These are phyloP conservation scores for Hydropotes inermis DNA, from an alignment of 2,113 vertebrate genomes.

Conservation along the genomic window DNA sequence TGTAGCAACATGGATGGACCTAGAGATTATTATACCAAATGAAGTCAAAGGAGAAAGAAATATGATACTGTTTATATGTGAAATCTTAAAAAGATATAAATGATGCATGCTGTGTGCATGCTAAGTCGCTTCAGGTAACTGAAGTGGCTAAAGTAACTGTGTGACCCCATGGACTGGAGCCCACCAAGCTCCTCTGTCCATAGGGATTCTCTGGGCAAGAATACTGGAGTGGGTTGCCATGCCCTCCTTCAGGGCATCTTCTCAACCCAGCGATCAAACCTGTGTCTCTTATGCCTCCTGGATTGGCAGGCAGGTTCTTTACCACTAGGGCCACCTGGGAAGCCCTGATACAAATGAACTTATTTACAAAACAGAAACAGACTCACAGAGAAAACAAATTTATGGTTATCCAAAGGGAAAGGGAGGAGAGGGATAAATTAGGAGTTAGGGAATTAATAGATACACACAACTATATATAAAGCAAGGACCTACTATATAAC, in stretches of 20 bases:
- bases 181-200: not conserved
- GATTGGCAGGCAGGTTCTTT: not conserved
- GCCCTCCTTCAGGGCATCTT: not conserved
- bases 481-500: not conserved
- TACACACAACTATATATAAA: not conserved
- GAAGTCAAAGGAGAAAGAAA: not conserved
- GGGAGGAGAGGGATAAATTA: not conserved
- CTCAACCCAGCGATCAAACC: not conserved
- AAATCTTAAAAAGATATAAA: not conserved
- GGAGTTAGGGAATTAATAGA: not conserved
- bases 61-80: not conserved
- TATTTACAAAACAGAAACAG: not conserved
- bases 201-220: not conserved
- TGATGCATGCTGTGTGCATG: not conserved
- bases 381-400: not conserved
- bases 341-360: not conserved
- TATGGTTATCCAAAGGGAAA: not conserved
- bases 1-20: not conserved
- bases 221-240: not conserved
- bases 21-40: not conserved
- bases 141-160: no score
- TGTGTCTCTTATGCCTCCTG: not conserved
- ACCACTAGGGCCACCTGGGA: not conserved
- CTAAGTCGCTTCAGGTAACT: not conserved
- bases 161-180: no score